These are phyloP conservation scores for Stratiolaelaps scimitus DNA, from an alignment of 1,140 invertebrate genomes.

Conservation along the genomic window DNA sequence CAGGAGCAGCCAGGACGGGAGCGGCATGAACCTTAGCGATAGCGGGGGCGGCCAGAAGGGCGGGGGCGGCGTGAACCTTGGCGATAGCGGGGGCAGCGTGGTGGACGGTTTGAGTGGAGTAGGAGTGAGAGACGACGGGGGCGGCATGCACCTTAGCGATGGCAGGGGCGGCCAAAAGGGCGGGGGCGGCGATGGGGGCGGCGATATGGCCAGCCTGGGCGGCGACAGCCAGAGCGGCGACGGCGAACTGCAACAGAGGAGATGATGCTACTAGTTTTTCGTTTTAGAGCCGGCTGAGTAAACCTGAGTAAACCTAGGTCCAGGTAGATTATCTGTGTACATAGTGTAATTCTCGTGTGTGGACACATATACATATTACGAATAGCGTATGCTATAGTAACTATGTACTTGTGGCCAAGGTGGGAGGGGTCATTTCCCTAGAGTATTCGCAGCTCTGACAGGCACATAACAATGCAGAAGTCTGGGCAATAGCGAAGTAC, in stretches of 20 bases:
- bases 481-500: no score
- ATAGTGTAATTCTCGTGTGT: no score
- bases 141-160: background rate
- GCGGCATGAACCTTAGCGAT: background rate
- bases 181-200: slow-evolving; percentile 18
- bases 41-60: background rate
- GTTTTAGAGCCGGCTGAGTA: no score
- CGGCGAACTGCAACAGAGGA: background rate
- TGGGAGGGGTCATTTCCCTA: no score
- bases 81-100: background rate
- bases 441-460: no score
- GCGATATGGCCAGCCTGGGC: slow-evolving; percentile 14
- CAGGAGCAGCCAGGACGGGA: background rate
- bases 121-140: slow-evolving; percentile 9
- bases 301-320: no score
- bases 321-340: no score
- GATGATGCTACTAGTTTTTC: no score
- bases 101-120: slow-evolving; percentile 19
- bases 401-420: no score
- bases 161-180: background rate
- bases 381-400: no score
- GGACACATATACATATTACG: no score
- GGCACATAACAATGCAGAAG: no score
- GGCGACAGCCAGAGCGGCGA: slow-evolving; percentile 25
- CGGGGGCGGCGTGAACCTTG: background rate